Percentiles rank a stretch among this genome's conserved stretches.
phyloP scores from a whole-genome alignment of 2,113 vertebrate species.

The Eurystomus gularis region DNA sequence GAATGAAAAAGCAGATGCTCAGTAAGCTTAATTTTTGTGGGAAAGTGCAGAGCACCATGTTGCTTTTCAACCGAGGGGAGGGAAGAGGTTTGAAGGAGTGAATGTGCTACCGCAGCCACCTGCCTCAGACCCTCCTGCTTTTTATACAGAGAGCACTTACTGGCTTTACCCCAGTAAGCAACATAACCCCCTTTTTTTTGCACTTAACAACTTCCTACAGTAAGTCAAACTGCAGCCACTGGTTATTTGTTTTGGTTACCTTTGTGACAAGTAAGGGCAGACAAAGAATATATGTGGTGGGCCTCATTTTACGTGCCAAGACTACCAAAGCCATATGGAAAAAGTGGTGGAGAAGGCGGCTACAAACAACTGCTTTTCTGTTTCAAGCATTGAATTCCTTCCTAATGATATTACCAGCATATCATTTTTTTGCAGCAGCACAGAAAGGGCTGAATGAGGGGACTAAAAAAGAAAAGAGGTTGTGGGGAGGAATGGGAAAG shows the following conservation, averaged over 20 bases:
- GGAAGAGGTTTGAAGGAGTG: not conserved
- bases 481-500: fast-evolving
- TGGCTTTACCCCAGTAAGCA: not conserved
- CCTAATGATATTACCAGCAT: not conserved
- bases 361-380: not conserved
- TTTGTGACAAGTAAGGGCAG: not conserved
- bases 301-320: not conserved
- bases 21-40: slow-evolving; percentile 15
- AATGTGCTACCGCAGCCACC: not conserved
- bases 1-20: slow-evolving; percentile 45
- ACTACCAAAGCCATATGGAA: not conserved
- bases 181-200: not conserved
- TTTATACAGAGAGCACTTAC: not conserved
- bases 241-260: not conserved
- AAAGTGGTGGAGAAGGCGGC: not conserved
- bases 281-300: not conserved
- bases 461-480: not conserved
- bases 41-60: not conserved
- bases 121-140: not conserved
- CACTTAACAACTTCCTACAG: not conserved
- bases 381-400: not conserved
- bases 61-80: not conserved
- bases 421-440: not conserved
- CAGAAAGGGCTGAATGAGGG: not conserved
- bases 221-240: not conserved